Conservation (phyloP, 1,140 invertebrate genomes). For the Episyrphus balteatus region DNA sequence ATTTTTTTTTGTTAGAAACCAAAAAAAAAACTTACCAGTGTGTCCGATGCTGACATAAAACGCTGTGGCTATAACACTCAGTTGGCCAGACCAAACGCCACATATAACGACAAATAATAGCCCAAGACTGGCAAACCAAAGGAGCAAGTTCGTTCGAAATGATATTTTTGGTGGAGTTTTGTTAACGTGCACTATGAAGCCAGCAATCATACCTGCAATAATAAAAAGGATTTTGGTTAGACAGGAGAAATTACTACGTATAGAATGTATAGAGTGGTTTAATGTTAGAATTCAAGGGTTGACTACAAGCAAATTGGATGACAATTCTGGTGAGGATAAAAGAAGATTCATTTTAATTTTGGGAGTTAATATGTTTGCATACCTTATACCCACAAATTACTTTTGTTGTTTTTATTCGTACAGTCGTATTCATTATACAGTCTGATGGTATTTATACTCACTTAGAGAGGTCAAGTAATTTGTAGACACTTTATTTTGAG, state of each 20-base stretch:
- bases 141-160: conserved; percentile 42
- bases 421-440: no score
- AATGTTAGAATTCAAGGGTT: neutral
- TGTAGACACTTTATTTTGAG: no score
- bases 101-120: conserved; percentile 60
- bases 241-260: neutral
- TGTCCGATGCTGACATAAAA: conserved; percentile 52
- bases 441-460: no score
- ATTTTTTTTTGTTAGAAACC: neutral
- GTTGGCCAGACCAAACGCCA: conserved; percentile 58
- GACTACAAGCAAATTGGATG: neutral
- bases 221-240: neutral
- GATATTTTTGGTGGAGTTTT: conserved; percentile 55
- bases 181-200: conserved; percentile 59
- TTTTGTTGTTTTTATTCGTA: no score
- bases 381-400: neutral
- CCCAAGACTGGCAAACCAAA: conserved; percentile 48
- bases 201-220: conserved; percentile 53
- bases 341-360: neutral
- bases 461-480: no score
- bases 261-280: neutral
- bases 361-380: neutral
- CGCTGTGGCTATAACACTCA: conserved; percentile 52
- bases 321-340: neutral
- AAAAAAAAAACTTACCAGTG: conserved; percentile 40